Conservation (phyloP, 2,113 vertebrate genomes). For the Aphyosemion australe region DNA sequence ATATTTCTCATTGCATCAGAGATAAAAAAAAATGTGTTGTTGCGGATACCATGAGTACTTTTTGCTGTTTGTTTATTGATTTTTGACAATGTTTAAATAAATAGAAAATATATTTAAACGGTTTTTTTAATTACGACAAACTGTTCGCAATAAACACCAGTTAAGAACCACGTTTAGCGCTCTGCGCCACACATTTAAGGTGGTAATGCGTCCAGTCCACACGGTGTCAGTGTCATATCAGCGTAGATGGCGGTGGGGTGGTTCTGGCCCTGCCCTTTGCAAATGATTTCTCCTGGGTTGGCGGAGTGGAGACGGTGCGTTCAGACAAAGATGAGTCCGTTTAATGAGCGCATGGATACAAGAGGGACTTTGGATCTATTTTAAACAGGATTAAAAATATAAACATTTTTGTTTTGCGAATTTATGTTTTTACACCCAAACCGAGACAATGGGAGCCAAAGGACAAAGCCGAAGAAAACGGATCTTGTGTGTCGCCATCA, state of each 20-base stretch:
- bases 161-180: too few relatives aligned
- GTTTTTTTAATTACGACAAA: too few relatives aligned
- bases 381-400: neutral
- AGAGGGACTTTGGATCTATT: neutral
- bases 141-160: too few relatives aligned
- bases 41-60: too few relatives aligned
- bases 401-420: neutral
- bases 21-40: too few relatives aligned
- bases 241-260: neutral
- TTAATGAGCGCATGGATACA: fast-evolving
- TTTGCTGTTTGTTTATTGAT: too few relatives aligned
- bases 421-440: neutral
- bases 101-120: too few relatives aligned
- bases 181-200: too few relatives aligned
- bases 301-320: neutral
- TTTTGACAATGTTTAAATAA: too few relatives aligned
- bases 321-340: neutral
- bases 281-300: neutral
- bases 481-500: constrained; percentile 37
- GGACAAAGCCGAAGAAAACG: constrained; percentile 58
- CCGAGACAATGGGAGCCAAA: constrained; percentile 40
- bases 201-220: constrained; percentile 29
- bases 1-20: too few relatives aligned
- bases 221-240: constrained; percentile 61
- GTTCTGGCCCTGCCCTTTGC: constrained; percentile 43